A percentile compares a stretch with the other conserved stretches of the same genome.
Conservation (phyloP, 2,888 invertebrate species). For the Invenusta paracnida region DNA sequence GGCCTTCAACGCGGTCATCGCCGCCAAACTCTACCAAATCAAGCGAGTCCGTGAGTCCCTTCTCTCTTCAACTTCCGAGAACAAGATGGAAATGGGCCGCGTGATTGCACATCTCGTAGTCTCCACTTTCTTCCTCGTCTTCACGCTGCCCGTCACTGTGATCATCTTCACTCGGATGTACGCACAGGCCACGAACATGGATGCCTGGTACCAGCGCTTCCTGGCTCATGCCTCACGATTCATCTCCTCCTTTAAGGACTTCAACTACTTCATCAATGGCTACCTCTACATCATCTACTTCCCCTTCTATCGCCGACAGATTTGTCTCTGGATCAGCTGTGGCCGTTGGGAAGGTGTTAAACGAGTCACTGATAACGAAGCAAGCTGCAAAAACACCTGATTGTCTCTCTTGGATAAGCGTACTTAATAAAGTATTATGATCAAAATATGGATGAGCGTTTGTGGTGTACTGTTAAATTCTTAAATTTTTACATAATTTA, state of each 20-base stretch:
- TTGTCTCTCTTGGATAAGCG: too few species aligned
- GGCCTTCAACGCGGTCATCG: constrained; percentile 27
- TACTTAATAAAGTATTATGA: too few species aligned
- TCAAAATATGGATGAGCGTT: too few species aligned
- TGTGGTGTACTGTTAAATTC: too few species aligned
- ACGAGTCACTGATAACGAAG: background rate
- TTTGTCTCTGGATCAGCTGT: background rate
- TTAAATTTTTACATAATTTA: too few species aligned
- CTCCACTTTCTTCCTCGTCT: constrained; percentile 1
- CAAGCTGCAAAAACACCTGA: too few species aligned
- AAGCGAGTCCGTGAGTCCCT: constrained; percentile 4
- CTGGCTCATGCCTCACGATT: constrained; percentile 33
- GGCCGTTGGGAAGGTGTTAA: background rate
- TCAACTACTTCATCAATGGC: constrained; percentile 38
- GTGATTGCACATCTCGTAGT: constrained; percentile 31
- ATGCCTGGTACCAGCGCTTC: background rate
- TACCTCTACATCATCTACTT: constrained; percentile 37
- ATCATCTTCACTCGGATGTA: constrained; percentile 13
- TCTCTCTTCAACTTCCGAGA: constrained; percentile 33
- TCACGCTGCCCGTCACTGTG: constrained; percentile 24
- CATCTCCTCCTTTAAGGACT: constrained; percentile 40
- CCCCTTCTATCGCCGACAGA: constrained; percentile 3
- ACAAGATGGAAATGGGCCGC: constrained; percentile 40
- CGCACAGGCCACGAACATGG: background rate
- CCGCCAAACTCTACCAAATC: constrained; percentile 29